A percentile compares a stretch with the other conserved stretches of the same genome.
These are phyloP conservation scores for Barypeithes pellucidus DNA, from an alignment of 2,888 invertebrate genomes.

Conservation along the genomic window DNA sequence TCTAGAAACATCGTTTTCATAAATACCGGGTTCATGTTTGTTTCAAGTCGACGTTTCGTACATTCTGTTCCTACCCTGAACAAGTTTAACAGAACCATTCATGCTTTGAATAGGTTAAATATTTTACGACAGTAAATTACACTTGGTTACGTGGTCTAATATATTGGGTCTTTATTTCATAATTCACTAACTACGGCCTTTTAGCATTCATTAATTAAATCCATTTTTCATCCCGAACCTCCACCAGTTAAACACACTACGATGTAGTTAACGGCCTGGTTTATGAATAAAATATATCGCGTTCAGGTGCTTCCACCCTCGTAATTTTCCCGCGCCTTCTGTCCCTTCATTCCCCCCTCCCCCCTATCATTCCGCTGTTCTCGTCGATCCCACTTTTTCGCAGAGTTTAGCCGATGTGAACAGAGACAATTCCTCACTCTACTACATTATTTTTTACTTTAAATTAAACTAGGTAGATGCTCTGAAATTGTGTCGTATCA, in stretches of 20 bases:
- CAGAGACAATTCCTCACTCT: neutral
- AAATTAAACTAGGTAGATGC: no score
- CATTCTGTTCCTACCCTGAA: no score
- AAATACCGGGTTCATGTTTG: no score
- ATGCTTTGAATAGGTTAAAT: neutral
- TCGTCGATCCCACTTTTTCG: slow-evolving; percentile 18
- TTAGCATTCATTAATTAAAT: slow-evolving; percentile 33
- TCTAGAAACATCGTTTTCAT: no score
- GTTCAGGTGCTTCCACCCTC: slow-evolving; percentile 35
- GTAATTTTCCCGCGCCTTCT: slow-evolving; percentile 30
- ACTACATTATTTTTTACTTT: neutral
- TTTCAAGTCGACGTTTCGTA: no score
- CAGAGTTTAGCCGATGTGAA: slow-evolving; percentile 4
- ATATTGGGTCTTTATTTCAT: slow-evolving; percentile 23
- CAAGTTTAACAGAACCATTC: no score
- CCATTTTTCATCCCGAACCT: slow-evolving; percentile 30
- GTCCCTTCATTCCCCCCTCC: neutral
- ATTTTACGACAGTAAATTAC: slow-evolving; percentile 5
- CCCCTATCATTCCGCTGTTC: slow-evolving; percentile 15
- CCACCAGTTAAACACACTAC: slow-evolving; percentile 24
- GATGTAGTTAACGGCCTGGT: slow-evolving; percentile 28
- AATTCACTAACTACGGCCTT: slow-evolving; percentile 26
- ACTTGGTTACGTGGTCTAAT: neutral
- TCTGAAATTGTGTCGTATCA: no score
- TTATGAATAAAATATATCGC: slow-evolving; percentile 40